These are phyloP conservation scores for Corythornis vintsioides DNA, from an alignment of 2,113 vertebrate genomes.

Conservation along the genomic window DNA sequence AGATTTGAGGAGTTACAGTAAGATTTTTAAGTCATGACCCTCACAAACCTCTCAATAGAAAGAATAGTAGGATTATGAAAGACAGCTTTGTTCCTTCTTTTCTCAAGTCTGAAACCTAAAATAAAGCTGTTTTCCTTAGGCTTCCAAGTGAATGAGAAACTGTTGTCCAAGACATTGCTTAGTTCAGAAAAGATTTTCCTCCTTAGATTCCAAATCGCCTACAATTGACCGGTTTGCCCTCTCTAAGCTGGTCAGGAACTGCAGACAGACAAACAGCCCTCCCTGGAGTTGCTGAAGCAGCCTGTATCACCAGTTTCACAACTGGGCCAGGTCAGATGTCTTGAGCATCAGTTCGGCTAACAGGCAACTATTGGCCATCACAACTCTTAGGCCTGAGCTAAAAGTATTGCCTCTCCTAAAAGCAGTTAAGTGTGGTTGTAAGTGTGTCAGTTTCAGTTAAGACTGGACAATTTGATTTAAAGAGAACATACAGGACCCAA, in stretches of 20 bases:
- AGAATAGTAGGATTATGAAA: neutral
- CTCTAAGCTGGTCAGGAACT: neutral
- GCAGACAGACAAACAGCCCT: neutral
- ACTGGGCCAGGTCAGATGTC: neutral
- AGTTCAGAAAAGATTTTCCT: neutral
- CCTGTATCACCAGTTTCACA: neutral
- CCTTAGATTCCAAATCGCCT: neutral
- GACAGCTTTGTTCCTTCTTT: neutral
- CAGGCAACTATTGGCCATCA: neutral
- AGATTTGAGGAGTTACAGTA: neutral
- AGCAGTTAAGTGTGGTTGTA: neutral
- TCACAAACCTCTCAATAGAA: neutral
- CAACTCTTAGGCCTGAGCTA: neutral
- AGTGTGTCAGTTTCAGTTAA: neutral
- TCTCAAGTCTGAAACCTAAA: neutral
- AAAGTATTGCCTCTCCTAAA: neutral
- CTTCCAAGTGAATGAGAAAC: neutral
- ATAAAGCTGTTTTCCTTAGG: neutral
- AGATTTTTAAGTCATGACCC: neutral
- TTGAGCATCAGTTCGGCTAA: neutral
- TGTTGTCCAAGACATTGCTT: neutral
- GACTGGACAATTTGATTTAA: neutral
- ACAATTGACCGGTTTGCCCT: neutral
- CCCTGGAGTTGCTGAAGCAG: neutral
- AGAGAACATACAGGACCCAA: neutral